Conservation (phyloP, 2,888 invertebrate species). For the Iphiclides podalirius region DNA sequence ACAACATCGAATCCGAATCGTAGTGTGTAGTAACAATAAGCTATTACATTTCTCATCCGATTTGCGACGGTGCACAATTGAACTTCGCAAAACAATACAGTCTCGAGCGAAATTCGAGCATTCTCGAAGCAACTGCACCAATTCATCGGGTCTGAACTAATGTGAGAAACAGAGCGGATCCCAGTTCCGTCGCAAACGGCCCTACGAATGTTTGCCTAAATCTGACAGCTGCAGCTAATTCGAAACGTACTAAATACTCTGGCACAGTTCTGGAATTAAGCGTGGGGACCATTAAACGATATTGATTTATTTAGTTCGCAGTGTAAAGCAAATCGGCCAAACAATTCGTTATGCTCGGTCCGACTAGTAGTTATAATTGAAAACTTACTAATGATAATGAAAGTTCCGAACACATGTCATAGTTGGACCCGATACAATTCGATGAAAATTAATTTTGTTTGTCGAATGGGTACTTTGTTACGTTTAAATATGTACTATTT, state of each 20-base stretch:
- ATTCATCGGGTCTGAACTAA: conserved; percentile 65
- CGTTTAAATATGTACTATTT: too few species aligned
- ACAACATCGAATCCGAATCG: too few species aligned
- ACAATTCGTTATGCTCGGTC: conserved; percentile 11
- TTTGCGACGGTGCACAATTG: conserved; percentile 24
- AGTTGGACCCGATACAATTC: neutral
- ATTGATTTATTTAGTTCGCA: conserved; percentile 10
- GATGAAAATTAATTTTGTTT: neutral
- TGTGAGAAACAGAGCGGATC: conserved; percentile 60
- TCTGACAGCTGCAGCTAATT: conserved; percentile 64
- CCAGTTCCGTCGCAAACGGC: conserved; percentile 47
- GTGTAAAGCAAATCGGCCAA: conserved; percentile 4
- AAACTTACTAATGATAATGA: neutral
- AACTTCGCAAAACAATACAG: conserved; percentile 26
- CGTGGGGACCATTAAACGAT: conserved; percentile 22
- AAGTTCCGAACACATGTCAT: neutral
- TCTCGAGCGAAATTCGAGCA: conserved; percentile 31
- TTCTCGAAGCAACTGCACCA: conserved; percentile 47
- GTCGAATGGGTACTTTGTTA: neutral
- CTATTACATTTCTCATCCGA: neutral
- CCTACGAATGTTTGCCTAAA: conserved; percentile 58
- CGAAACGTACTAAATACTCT: conserved; percentile 39
- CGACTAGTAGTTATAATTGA: conserved; percentile 12
- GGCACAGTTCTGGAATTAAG: conserved; percentile 29
- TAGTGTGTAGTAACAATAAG: neutral